These are phyloP conservation scores for Phyllostomus discolor DNA, from an alignment of 2,113 vertebrate genomes.

Conservation along the genomic window DNA sequence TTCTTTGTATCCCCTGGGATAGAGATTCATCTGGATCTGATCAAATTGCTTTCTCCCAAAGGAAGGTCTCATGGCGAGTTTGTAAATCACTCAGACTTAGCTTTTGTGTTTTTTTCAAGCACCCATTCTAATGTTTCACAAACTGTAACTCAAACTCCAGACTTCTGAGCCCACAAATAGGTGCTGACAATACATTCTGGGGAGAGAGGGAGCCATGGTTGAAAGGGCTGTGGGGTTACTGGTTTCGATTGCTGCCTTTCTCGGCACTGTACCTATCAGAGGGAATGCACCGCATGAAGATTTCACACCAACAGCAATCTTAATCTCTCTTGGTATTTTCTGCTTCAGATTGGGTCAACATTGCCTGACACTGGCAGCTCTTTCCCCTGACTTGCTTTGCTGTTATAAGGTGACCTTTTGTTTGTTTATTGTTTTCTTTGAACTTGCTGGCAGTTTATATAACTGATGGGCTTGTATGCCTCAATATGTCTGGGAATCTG, in stretches of 20 bases:
- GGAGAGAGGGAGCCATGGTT: background rate
- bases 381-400: slow-evolving; percentile 3
- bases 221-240: background rate
- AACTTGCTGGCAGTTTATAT: slow-evolving; percentile 38
- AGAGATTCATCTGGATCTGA: background rate
- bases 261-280: background rate
- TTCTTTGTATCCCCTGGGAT: background rate
- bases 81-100: background rate
- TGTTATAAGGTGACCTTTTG: slow-evolving; percentile 43
- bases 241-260: background rate
- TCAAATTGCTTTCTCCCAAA: background rate
- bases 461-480: slow-evolving; percentile 53
- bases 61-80: background rate
- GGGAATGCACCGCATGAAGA: background rate
- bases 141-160: background rate
- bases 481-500: slow-evolving; percentile 1
- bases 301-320: background rate
- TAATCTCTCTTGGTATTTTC: slow-evolving; percentile 22
- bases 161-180: background rate
- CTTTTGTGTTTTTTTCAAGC: background rate
- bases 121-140: background rate
- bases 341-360: background rate
- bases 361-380: slow-evolving; percentile 26
- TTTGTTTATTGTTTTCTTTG: slow-evolving; percentile 61
- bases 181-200: background rate